phyloP scores from a whole-genome alignment of 2,113 vertebrate genomes.

The Leptobrachium ailaonicum region DNA sequence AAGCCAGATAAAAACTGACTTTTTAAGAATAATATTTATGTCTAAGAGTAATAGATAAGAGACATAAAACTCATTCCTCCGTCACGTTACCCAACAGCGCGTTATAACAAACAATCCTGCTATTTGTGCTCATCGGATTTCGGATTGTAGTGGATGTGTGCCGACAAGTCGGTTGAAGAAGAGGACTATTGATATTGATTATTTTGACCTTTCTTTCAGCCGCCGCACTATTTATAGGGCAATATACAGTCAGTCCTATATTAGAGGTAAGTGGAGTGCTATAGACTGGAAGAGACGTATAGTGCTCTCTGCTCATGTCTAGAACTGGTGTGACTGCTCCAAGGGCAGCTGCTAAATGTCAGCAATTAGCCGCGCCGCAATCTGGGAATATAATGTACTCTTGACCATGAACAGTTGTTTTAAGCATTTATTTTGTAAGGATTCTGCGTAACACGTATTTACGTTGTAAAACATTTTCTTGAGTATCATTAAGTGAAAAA shows the following conservation, averaged over 20 bases:
- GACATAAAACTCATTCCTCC: constrained; percentile 5
- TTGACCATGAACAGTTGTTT: too few relatives aligned
- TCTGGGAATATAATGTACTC: neutral
- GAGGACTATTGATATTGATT: constrained; percentile 23
- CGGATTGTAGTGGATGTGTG: neutral
- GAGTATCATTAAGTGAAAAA: too few relatives aligned
- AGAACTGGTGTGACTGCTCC: neutral
- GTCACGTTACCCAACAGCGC: neutral
- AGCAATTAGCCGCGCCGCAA: neutral
- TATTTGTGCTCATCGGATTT: constrained; percentile 21
- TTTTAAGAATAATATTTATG: constrained; percentile 53
- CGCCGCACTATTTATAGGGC: constrained; percentile 4
- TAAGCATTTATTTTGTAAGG: too few relatives aligned
- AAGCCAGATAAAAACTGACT: constrained; percentile 55
- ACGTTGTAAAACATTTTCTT: too few relatives aligned
- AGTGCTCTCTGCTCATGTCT: neutral
- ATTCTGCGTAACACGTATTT: too few relatives aligned
- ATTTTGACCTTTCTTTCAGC: constrained; percentile 27
- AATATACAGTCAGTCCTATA: neutral
- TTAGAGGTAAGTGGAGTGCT: neutral
- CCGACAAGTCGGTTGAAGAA: neutral
- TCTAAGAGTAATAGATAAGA: constrained; percentile 61
- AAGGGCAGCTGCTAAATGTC: neutral
- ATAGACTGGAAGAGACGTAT: neutral
- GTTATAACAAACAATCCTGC: constrained; percentile 27